Percentiles rank a stretch among this genome's conserved stretches.
phyloP scores from a whole-genome alignment of 2,113 vertebrate species.

The Myrmecophaga tridactyla region DNA sequence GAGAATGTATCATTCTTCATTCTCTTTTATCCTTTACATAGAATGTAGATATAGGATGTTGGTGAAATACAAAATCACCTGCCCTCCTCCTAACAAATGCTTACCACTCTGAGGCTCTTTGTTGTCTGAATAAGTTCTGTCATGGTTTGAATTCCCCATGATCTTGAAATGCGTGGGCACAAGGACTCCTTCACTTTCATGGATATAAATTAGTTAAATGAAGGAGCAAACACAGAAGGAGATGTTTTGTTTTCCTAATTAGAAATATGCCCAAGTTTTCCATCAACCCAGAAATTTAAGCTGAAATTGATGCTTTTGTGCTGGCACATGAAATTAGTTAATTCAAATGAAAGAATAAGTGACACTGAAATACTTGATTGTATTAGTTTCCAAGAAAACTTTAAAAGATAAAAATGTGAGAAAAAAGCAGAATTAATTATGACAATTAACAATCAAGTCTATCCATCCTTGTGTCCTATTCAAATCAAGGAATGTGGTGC shows the following conservation, averaged over 20 bases:
- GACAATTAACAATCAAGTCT: not conserved
- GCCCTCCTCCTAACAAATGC: not conserved
- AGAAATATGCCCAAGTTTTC: not conserved
- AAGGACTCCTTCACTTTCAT: not conserved
- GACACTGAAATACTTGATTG: not conserved
- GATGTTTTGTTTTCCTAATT: not conserved
- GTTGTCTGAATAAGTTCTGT: not conserved
- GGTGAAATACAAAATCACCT: not conserved
- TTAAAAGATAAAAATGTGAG: not conserved
- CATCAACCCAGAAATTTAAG: not conserved
- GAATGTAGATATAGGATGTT: not conserved
- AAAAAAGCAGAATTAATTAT: not conserved
- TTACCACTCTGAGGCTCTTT: not conserved
- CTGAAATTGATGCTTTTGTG: not conserved
- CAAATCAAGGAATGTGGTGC: not conserved
- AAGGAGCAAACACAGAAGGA: not conserved
- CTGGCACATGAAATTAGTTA: not conserved
- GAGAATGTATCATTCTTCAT: not conserved
- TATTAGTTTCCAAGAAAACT: not conserved
- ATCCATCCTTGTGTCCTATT: not conserved
- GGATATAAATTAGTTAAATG: not conserved
- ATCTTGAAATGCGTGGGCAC: not conserved
- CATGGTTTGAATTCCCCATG: not conserved
- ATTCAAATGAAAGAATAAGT: not conserved
- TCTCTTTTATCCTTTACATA: constrained; percentile 14